Evolutionary conservation across 1,140 invertebrate species (phyloP).

Genomic region (Maniola jurtina): DNA sequence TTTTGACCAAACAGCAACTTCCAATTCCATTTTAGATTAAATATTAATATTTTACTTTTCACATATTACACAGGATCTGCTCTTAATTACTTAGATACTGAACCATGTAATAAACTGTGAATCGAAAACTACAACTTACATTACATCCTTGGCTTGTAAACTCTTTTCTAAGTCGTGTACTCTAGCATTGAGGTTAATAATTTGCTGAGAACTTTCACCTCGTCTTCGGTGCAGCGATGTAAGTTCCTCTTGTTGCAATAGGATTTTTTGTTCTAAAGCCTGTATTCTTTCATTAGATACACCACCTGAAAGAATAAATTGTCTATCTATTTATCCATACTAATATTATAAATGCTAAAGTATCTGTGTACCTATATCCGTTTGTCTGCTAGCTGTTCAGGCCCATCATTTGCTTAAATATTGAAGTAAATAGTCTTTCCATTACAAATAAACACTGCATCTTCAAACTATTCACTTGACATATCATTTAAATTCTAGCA

Average conservation of each 20-base stretch:
- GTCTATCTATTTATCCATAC: background rate
- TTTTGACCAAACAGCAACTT: no score
- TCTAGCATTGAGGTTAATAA: slow-evolving; percentile 92
- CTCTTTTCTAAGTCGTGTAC: slow-evolving; percentile 92
- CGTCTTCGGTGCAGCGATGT: slow-evolving; percentile 92
- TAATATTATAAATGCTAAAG: background rate
- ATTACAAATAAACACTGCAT: no score
- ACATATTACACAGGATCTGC: background rate
- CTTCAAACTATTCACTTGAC: no score
- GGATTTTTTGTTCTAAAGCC: slow-evolving; percentile 90
- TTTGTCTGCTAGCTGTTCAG: no score
- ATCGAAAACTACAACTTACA: slow-evolving; percentile 77
- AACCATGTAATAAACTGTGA: no score
- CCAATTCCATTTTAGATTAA: no score
- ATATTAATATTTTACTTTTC: background rate
- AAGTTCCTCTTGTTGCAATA: slow-evolving; percentile 94
- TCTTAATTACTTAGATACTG: background rate
- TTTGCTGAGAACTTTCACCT: slow-evolving; percentile 95
- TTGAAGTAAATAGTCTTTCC: no score
- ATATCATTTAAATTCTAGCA: background rate
- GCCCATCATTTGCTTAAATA: background rate
- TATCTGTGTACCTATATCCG: no score
- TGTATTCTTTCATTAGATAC: slow-evolving; percentile 78
- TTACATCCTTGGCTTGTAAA: slow-evolving; percentile 84
- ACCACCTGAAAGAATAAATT: slow-evolving; percentile 45